Evolutionary conservation across 2,888 invertebrate genomes (phyloP).

Genomic region (Lepidocyrtinus sp.): DNA sequence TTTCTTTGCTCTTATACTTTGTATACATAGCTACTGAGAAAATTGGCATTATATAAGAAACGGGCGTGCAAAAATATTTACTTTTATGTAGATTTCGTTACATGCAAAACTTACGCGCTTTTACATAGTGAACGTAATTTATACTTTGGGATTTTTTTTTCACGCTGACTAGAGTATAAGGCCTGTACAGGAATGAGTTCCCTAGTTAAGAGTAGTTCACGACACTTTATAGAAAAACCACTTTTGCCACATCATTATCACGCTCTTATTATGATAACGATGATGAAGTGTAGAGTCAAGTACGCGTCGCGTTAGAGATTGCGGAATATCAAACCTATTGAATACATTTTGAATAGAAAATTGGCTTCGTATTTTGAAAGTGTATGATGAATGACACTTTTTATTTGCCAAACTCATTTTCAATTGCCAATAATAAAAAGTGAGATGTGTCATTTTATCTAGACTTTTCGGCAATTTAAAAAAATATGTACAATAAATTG

Average conservation of each 20-base stretch:
- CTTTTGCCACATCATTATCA: conserved; percentile 31
- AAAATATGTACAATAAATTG: too few relatives aligned
- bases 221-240: neutral
- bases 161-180: too few relatives aligned
- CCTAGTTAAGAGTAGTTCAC: too few relatives aligned
- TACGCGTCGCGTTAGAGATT: neutral
- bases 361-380: neutral
- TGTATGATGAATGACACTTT: neutral
- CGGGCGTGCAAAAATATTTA: neutral
- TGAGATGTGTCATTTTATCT: neutral
- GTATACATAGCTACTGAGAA: neutral
- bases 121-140: too few relatives aligned
- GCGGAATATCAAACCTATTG: neutral
- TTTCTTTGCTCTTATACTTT: too few relatives aligned
- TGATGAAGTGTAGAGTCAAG: neutral
- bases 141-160: too few relatives aligned
- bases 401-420: neutral
- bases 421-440: neutral
- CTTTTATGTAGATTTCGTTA: neutral
- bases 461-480: too few relatives aligned
- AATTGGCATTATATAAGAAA: neutral
- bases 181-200: too few relatives aligned
- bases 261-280: neutral
- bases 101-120: too few relatives aligned
- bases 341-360: neutral